phyloP scores from a whole-genome alignment of 2,113 vertebrate genomes.

The Cyprinodon tularosa region DNA sequence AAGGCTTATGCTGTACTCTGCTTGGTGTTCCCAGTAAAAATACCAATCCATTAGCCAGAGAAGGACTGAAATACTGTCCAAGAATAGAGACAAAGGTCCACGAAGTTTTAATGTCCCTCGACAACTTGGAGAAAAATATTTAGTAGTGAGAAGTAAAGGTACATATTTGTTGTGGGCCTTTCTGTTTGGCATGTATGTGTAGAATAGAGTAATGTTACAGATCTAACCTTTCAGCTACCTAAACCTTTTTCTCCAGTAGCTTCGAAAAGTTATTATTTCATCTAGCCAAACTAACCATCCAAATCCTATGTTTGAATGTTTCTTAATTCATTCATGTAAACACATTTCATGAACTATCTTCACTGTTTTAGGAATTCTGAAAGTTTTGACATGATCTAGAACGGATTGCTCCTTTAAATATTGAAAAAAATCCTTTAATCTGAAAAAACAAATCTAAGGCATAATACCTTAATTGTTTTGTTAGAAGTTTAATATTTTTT shows the following conservation, averaged over 20 bases:
- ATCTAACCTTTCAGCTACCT: too few relatives aligned
- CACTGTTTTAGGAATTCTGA: not conserved
- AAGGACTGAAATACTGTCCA: constrained; percentile 34
- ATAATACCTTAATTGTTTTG: too few relatives aligned
- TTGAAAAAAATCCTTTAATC: not conserved
- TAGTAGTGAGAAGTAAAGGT: not conserved
- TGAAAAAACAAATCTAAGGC: not conserved
- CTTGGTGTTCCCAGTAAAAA: constrained; percentile 31
- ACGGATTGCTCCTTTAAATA: not conserved
- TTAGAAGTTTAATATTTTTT: too few relatives aligned
- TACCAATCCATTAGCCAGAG: constrained; percentile 28
- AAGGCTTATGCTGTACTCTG: constrained; percentile 37
- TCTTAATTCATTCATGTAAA: not conserved
- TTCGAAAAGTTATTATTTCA: not conserved
- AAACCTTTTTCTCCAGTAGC: not conserved
- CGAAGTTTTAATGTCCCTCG: constrained; percentile 38
- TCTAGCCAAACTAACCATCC: not conserved
- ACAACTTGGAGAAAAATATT: constrained; percentile 24
- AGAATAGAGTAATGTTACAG: too few relatives aligned
- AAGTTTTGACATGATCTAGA: not conserved
- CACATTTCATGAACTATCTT: not conserved
- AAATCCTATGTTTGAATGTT: not conserved
- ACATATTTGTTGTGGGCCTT: not conserved
- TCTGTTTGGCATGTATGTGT: not conserved
- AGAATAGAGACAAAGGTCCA: constrained; percentile 4